phyloP scores from a whole-genome alignment of 2,888 invertebrate species.

The Zhengitettix transpicula region DNA sequence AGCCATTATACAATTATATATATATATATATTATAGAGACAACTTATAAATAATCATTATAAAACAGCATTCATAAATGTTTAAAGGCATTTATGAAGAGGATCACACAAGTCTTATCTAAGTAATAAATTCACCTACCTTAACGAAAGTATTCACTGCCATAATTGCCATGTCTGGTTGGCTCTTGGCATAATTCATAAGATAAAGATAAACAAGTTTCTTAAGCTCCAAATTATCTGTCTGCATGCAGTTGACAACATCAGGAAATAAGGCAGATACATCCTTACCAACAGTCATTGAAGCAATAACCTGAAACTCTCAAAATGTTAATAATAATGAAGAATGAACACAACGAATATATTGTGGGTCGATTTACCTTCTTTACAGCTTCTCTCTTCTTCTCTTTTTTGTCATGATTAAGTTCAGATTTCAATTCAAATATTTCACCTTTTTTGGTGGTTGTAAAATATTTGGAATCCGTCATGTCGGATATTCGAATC shows the following conservation, averaged over 20 bases:
- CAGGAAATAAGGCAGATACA: constrained; percentile 94
- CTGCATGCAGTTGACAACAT: constrained; percentile 99
- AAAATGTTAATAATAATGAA: background rate
- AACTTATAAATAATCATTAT: background rate
- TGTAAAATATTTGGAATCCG: constrained; percentile 98
- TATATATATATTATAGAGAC: background rate
- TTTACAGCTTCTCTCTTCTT: constrained; percentile 99
- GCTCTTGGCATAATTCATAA: constrained; percentile 99
- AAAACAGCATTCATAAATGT: background rate
- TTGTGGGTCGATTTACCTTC: constrained; percentile 47
- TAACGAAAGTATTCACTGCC: constrained; percentile 99
- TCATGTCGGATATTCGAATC: constrained; percentile 42
- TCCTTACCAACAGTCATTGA: constrained; percentile 99
- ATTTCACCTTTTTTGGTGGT: constrained; percentile 99
- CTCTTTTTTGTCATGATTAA: constrained; percentile 98
- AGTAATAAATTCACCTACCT: constrained; percentile 39
- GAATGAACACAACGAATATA: too few relatives aligned
- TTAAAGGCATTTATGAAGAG: too few relatives aligned
- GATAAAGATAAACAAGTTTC: constrained; percentile 92
- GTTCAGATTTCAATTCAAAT: constrained; percentile 94
- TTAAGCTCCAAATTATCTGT: constrained; percentile 98
- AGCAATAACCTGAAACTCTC: constrained; percentile 67
- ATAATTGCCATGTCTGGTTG: constrained; percentile 99
- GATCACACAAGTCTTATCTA: too few relatives aligned
- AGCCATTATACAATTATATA: background rate